Base-by-base conservation (phyloP, 2,888 invertebrate genomes). In the Rhabditophanes sp. region DNA sequence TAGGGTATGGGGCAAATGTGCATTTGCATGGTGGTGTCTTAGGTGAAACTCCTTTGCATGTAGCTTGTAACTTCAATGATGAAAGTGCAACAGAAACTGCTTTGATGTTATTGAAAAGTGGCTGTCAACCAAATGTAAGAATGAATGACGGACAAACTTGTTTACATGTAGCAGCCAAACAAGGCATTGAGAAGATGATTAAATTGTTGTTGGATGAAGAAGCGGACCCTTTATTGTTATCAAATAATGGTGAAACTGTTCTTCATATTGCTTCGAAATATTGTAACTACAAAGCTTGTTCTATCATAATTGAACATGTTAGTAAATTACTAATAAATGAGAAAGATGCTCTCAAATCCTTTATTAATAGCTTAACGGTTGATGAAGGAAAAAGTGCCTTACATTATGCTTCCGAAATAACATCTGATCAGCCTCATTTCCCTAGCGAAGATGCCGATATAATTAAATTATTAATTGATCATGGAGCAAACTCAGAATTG, bases 1-100 rank as follows among this genome's bases (percentile, higher is more conserved):
- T 93, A 3, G 96, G 93, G 1, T 87, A 81, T 64, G 96, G 96
- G 14, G 93, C 93, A 2, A 84, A 88, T 65, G 88, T 96, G 2
- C 88, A 93, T 68, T 80, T 90, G 16, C 76, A 84, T 64, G 78
- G 78, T 7, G 63, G 63, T 8, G 48, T 44, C 3, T 30, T 80
- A 42, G 76, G 79, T 26, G 93, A 96, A 69, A 93, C 96, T 0
- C 85, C 96, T 0, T 72, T 96, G 21, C 96, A 96, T 65, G 85
- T 96, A 42, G 88, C 88, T n/a, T 65, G 85, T 96, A 42, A 88
- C 87, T n/a, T 18, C 27, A 9, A 25, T 25, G 15, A 16, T 25
- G 5, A 25, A 16, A 11, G 47, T 54, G 87, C 82, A 55, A 81
- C 83, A 63, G 76, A 79, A 57, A 93, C 93, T 68, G 90, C 88